Base-by-base conservation (phyloP, 2,888 invertebrate species). In the Drosophila ezoana region DNA sequence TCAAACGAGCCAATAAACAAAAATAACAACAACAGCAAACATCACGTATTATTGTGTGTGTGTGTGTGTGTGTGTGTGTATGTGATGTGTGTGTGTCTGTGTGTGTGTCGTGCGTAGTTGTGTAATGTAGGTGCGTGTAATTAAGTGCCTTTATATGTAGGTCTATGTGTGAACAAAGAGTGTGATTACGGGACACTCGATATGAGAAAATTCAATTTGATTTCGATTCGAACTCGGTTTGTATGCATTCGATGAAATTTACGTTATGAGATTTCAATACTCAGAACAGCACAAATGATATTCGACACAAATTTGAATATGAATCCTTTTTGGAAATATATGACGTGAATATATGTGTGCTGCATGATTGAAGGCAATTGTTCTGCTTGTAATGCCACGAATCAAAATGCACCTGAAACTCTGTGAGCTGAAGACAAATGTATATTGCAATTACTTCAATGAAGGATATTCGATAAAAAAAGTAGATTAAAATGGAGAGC, bases 251-350 rank as follows among this genome's bases (percentile, higher is more conserved):
- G 87, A 83, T 89, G 87, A 89, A 89, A 90, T 88, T 90, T 90
- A 90, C 90, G 90, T 91, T 90, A 90, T 90, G 91, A 85, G 87
- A 90, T 90, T 91, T 91, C 90, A 77, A 77, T 90, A 91, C 90
- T 90, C 79, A 79, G 72, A 65, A 79, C 82, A 90, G 89, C 86
- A 87, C 89, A 90, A 84, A 87, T 74, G 60, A 79, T 75, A 85
- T 75, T 74, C 69, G 41, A 58, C 72, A 68, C 44, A 5, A 44
- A 60, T 53, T 28, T 48, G 41, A 64, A 44, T 41, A 8, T 51
- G 49, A 53, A 60, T 53, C 37, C 41, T 32, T 61, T 32, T 38
- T 40, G 37, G 32, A 51, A 40, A 43, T 40, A 45, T 40, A 47
- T 35, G 33, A 14, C 52, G 53, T 48, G 66, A 87, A 81, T 81